These are phyloP conservation scores for Murina feae DNA, from an alignment of 2,113 vertebrate species.

Conservation along the genomic window DNA sequence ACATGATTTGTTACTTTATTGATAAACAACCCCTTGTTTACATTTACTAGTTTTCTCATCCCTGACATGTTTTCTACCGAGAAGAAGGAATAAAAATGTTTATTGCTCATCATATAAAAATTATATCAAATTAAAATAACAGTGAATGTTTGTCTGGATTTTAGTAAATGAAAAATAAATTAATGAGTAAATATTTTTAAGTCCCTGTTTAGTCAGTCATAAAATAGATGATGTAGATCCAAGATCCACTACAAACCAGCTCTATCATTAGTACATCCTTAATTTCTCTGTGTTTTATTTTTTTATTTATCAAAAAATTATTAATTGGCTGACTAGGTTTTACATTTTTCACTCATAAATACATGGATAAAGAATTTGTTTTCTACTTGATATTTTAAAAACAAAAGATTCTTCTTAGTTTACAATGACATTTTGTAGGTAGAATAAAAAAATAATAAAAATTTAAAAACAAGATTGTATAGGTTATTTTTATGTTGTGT, in stretches of 20 bases:
- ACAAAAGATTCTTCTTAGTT: background rate
- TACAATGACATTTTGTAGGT: background rate
- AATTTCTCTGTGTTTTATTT: background rate
- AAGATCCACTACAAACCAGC: background rate
- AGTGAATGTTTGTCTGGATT: background rate
- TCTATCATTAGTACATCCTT: background rate
- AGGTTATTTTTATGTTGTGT: background rate
- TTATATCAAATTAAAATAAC: background rate
- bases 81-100: background rate
- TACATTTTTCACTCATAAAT: background rate
- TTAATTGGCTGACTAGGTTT: background rate
- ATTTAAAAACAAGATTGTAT: background rate
- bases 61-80: background rate
- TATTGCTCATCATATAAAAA: background rate
- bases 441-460: conserved; percentile 18
- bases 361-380: background rate
- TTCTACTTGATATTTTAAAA: background rate
- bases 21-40: background rate
- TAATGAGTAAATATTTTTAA: background rate
- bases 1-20: background rate
- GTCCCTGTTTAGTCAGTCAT: background rate
- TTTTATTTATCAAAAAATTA: background rate
- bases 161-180: background rate
- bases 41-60: background rate
- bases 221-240: background rate